Percentiles rank a stretch among this genome's conserved stretches.
These are phyloP conservation scores for Pteromalus puparum DNA, from an alignment of 1,140 invertebrate species.

Conservation along the genomic window DNA sequence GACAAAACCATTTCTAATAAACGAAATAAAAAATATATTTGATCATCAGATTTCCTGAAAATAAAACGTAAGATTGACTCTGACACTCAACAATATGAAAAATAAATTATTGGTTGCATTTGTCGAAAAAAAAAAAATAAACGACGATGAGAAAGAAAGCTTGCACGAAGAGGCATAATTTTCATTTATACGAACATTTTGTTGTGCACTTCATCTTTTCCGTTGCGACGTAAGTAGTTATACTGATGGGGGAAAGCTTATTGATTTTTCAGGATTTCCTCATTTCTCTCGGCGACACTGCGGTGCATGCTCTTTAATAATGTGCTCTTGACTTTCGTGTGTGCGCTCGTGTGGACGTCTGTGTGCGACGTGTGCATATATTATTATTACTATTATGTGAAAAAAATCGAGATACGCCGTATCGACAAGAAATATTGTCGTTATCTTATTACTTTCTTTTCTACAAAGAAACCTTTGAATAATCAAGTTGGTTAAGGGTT, in stretches of 20 bases:
- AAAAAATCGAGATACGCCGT: conserved; percentile 12
- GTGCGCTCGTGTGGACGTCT: neutral
- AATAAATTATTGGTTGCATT: neutral
- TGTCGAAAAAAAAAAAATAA: neutral
- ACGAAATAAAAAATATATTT: neutral
- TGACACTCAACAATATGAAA: neutral
- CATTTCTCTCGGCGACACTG: neutral
- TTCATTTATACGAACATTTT: neutral
- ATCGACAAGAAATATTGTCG: neutral
- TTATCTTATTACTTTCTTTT: conserved; percentile 20
- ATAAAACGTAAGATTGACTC: neutral
- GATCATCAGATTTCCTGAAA: neutral
- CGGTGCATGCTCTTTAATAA: conserved; percentile 1
- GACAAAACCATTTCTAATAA: neutral
- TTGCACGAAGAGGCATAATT: neutral
- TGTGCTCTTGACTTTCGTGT: conserved; percentile 15
- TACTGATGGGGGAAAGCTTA: neutral
- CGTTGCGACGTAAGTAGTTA: neutral
- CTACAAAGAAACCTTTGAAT: conserved; percentile 16
- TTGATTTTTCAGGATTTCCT: neutral
- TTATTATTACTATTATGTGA: neutral
- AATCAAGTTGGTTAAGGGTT: conserved; percentile 48
- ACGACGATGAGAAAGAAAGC: neutral
- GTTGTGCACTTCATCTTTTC: neutral
- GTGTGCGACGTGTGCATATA: neutral